Percentiles rank a stretch among this genome's conserved stretches.
phyloP scores from a whole-genome alignment of 2,113 vertebrate species.

The Piprites chloris region DNA sequence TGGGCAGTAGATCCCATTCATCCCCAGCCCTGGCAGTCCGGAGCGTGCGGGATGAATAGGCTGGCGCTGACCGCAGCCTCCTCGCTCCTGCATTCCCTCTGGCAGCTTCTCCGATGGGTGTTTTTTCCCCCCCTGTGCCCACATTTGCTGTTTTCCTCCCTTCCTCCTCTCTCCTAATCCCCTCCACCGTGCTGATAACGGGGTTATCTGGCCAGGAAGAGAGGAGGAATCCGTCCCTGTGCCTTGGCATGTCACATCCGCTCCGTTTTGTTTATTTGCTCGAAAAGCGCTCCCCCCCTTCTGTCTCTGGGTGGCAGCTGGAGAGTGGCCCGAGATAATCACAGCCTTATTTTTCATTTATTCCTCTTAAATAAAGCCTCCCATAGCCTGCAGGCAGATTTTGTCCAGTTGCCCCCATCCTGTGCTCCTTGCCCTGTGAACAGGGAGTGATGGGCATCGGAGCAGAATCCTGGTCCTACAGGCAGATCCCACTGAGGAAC shows the following conservation, averaged over 20 bases:
- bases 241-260: conserved; percentile 7
- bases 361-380: conserved; percentile 44
- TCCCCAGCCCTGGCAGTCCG: conserved; percentile 1
- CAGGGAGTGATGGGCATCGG: fast-evolving
- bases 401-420: neutral
- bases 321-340: conserved; percentile 18
- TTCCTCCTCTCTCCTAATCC: neutral
- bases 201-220: conserved; percentile 42
- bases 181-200: fast-evolving
- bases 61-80: neutral
- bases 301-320: conserved; percentile 41
- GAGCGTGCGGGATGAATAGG: neutral
- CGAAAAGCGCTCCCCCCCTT: neutral
- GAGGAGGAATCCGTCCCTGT: neutral
- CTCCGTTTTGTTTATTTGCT: conserved; percentile 13
- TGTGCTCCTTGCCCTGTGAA: neutral
- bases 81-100: neutral
- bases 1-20: conserved; percentile 59
- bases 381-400: conserved; percentile 2
- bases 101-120: neutral
- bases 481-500: neutral
- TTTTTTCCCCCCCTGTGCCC: neutral
- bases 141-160: neutral
- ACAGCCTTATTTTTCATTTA: conserved; percentile 23
- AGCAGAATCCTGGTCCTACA: fast-evolving